phyloP scores from a whole-genome alignment of 2,888 invertebrate genomes.

The Chrysina gloriosa region DNA sequence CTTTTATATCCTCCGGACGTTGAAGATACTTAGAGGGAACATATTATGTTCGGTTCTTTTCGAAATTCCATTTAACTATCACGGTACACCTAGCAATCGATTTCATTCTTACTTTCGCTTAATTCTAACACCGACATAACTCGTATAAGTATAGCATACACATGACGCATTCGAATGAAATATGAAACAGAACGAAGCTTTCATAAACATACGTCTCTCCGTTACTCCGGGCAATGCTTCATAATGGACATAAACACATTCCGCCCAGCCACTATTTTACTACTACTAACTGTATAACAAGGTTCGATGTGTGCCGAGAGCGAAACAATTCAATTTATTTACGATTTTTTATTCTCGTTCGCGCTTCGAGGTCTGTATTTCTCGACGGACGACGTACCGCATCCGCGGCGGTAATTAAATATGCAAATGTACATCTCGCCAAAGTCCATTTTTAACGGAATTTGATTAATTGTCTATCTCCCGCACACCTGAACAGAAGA shows the following conservation, averaged over 20 bases:
- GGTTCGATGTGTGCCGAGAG: slow-evolving; percentile 7
- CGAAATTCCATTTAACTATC: no score
- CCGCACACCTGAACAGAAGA: neutral
- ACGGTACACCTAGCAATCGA: no score
- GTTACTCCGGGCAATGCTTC: slow-evolving; percentile 17
- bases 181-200: slow-evolving; percentile 14
- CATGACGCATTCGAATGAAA: slow-evolving; percentile 11
- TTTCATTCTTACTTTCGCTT: neutral
- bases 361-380: slow-evolving; percentile 1
- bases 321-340: slow-evolving; percentile 29
- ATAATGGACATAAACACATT: slow-evolving; percentile 23
- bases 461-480: slow-evolving; percentile 11
- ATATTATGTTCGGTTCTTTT: no score
- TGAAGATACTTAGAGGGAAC: no score
- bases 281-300: slow-evolving; percentile 27
- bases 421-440: slow-evolving; percentile 16
- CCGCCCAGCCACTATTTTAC: slow-evolving; percentile 11
- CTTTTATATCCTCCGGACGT: no score
- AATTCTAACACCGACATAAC: neutral
- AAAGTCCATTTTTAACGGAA: slow-evolving; percentile 3
- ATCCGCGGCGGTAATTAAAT: slow-evolving; percentile 10
- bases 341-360: neutral
- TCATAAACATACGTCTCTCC: slow-evolving; percentile 10
- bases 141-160: neutral
- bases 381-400: slow-evolving; percentile 2